These are phyloP conservation scores for Albula glossodonta DNA, from an alignment of 2,113 vertebrate species.

Conservation along the genomic window DNA sequence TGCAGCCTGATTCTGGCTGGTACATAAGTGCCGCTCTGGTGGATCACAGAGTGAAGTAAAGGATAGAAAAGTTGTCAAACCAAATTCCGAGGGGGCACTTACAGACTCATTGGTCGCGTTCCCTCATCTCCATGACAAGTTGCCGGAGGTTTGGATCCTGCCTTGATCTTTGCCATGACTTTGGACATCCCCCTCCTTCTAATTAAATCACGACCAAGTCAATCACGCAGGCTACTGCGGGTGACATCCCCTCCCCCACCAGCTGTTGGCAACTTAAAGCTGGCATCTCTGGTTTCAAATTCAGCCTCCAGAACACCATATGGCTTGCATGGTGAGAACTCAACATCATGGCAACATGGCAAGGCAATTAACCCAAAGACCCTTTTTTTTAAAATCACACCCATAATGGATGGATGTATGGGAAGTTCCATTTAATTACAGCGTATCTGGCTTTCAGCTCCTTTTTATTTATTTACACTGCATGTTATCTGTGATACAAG, in stretches of 20 bases:
- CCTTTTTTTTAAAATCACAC: slow-evolving; percentile 38
- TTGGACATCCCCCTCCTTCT: neutral
- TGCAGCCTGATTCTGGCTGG: too few species aligned
- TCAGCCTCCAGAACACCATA: neutral
- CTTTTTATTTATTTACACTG: slow-evolving; percentile 41
- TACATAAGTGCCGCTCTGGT: too few species aligned
- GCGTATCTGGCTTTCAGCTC: slow-evolving; percentile 30
- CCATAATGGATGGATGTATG: slow-evolving; percentile 42
- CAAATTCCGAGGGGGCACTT: too few species aligned
- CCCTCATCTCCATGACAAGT: too few species aligned
- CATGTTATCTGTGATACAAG: slow-evolving; percentile 23
- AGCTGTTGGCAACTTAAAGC: neutral
- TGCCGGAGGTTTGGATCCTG: neutral
- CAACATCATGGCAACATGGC: neutral
- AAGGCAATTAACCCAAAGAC: slow-evolving; percentile 14
- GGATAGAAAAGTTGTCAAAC: too few species aligned
- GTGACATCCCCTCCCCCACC: neutral
- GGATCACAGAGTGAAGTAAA: too few species aligned
- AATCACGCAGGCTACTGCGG: neutral
- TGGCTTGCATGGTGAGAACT: neutral
- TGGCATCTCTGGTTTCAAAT: neutral
- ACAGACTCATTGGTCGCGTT: too few species aligned
- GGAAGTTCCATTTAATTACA: slow-evolving; percentile 55
- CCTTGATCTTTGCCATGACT: neutral
- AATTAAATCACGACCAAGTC: neutral